Evolutionary conservation across 1,140 invertebrate species (phyloP).

Genomic region (Drosophila pectinifera): DNA sequence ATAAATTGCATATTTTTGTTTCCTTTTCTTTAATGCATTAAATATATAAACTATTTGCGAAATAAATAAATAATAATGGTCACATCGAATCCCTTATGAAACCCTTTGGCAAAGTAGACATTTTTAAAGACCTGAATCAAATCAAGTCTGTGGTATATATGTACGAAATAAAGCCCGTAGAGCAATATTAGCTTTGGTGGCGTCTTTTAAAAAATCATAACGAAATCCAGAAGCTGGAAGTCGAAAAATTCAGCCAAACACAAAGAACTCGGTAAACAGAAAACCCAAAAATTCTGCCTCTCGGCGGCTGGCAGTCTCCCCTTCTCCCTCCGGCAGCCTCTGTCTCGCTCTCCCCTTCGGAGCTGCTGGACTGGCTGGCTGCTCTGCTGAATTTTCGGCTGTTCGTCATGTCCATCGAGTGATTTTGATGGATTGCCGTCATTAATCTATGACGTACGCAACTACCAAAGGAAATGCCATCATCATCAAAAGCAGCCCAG

Average conservation of each 20-base stretch:
- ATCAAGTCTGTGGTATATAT: neutral
- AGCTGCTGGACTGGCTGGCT: constrained; percentile 39
- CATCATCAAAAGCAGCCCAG: constrained; percentile 81
- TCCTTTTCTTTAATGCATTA: too few relatives aligned
- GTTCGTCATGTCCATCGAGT: constrained; percentile 85
- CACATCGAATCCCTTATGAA: neutral
- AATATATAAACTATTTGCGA: too few relatives aligned
- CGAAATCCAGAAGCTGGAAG: constrained; percentile 19
- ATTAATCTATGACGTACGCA: constrained; percentile 85
- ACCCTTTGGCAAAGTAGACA: neutral
- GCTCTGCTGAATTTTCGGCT: constrained; percentile 76
- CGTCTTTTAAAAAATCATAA: constrained; percentile 16
- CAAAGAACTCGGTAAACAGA: constrained; percentile 16
- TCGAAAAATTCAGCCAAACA: constrained; percentile 12
- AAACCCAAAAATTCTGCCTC: constrained; percentile 44
- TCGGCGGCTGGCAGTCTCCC: constrained; percentile 11
- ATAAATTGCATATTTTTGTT: too few relatives aligned
- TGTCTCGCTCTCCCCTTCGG: constrained; percentile 7
- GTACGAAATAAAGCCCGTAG: neutral
- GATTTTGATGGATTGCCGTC: constrained; percentile 85
- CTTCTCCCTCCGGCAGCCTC: neutral
- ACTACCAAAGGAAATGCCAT: constrained; percentile 85
- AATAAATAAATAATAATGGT: too few relatives aligned
- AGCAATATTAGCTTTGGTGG: constrained; percentile 14
- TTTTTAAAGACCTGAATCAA: neutral